phyloP scores from a whole-genome alignment of 2,888 invertebrate species.

The Spilarctia lutea region DNA sequence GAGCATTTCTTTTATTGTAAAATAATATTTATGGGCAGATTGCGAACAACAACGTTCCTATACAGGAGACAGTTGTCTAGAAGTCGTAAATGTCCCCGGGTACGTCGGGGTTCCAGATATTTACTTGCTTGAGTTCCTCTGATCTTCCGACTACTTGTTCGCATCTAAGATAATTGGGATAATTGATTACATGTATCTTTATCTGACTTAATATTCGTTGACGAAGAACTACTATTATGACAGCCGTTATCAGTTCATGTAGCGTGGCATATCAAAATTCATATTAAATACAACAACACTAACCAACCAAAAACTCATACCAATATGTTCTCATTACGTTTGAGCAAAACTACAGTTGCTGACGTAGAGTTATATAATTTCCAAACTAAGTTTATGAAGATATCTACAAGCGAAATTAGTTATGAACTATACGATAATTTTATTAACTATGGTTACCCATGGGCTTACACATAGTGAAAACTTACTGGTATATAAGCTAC shows the following conservation, averaged over 20 bases:
- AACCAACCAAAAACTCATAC: not conserved
- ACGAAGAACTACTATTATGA: not conserved
- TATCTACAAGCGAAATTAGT: slow-evolving; percentile 10
- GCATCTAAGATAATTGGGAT: no score
- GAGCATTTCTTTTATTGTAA: no score
- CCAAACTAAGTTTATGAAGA: slow-evolving; percentile 4
- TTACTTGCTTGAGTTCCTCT: no score
- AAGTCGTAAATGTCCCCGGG: no score
- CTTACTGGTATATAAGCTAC: not conserved
- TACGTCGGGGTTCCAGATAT: no score
- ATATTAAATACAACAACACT: not conserved
- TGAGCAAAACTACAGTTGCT: not conserved
- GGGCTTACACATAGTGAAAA: not conserved
- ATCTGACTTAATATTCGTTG: not conserved
- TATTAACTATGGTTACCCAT: slow-evolving; percentile 11
- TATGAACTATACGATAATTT: slow-evolving; percentile 5
- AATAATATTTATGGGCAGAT: no score
- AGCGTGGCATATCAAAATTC: not conserved
- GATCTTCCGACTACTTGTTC: not conserved
- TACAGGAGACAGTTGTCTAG: no score
- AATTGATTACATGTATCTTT: not conserved
- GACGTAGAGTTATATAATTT: not conserved
- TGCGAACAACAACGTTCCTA: no score
- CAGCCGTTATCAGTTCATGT: not conserved
- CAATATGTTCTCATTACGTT: not conserved